Evolutionary conservation across 2,797 vertebrate species (phyloP).

Genomic region (Streptopelia turtur): DNA sequence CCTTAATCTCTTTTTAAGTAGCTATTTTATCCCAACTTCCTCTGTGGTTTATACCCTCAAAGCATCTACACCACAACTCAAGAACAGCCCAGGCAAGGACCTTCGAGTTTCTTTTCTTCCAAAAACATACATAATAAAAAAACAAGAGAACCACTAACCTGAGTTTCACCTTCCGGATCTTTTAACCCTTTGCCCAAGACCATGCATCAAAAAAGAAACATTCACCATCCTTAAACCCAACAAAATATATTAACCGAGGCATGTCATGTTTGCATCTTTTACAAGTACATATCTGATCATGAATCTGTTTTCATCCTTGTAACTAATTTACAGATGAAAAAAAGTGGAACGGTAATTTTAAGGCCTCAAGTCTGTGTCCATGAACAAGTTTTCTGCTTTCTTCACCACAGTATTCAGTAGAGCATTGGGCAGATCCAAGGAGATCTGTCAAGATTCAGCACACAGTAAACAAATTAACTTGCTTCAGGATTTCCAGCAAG

Average conservation of each 20-base stretch:
- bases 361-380: neutral
- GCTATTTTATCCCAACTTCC: conserved; percentile 66
- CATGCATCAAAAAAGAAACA: neutral
- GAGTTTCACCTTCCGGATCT: neutral
- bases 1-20: conserved; percentile 69
- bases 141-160: neutral
- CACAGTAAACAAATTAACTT: neutral
- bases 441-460: neutral
- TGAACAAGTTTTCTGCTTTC: neutral
- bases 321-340: neutral
- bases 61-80: conserved; percentile 57
- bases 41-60: conserved; percentile 66
- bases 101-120: conserved; percentile 8
- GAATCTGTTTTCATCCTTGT: neutral
- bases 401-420: neutral
- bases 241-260: neutral
- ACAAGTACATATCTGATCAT: neutral
- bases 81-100: conserved; percentile 40
- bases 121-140: neutral
- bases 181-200: neutral
- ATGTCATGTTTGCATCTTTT: neutral
- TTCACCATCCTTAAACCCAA: neutral
- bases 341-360: neutral
- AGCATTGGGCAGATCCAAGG: neutral
- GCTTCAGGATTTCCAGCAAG: neutral